Evolutionary conservation across 2,113 vertebrate genomes (phyloP), one percentile per base, ranked within the genome.

Genomic region (Lepisosteus osseus): DNA sequence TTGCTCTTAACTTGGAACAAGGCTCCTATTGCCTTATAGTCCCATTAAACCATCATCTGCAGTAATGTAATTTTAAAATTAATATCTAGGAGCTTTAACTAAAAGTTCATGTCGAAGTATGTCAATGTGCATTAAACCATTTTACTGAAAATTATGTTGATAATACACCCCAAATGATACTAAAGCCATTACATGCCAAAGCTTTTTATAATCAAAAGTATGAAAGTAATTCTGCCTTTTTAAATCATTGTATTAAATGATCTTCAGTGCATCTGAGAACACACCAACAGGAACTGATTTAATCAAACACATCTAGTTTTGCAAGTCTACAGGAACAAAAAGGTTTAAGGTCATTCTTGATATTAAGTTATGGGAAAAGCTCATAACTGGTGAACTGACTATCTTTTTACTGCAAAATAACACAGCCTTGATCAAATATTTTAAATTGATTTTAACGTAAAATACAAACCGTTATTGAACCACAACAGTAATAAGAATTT

Each of bases 31-130:
- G 73, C 77, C 67, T 86, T 87, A 80, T 72, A 74, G 73, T 77
- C 76, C 77, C 77, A 88, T 88, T 86, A 87, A 87, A 85, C 71
- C 71, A 79, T 86, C 79, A 82, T 83, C 80, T 80, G 77, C 69
- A 65, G 68, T 81, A 73, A 82, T 82, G 63, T 55, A 47, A 43
- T 13, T 57, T 72, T 66, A 57, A 14, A 66, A 65, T 65, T 65
- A 14, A 44, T 68, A 8, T 68, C 66, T 15, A 40, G 9, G 11
- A 54, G 15, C 7, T 68, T 68, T 12, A 55, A 55, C 44, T 54
- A 7, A 41, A 54, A 45, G 15, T 55, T 68, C 51, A 59, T 59
- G 57, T 15, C 57, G 11, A 14, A 65, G 41, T 6, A 54, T 54
- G 57, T 8, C 14, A 59, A 14, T 59, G 47, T 40, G 54, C 66